Evolutionary conservation across 92 coral and sea anemone species (phyloP).

Genomic region (Palythoa grandis): DNA sequence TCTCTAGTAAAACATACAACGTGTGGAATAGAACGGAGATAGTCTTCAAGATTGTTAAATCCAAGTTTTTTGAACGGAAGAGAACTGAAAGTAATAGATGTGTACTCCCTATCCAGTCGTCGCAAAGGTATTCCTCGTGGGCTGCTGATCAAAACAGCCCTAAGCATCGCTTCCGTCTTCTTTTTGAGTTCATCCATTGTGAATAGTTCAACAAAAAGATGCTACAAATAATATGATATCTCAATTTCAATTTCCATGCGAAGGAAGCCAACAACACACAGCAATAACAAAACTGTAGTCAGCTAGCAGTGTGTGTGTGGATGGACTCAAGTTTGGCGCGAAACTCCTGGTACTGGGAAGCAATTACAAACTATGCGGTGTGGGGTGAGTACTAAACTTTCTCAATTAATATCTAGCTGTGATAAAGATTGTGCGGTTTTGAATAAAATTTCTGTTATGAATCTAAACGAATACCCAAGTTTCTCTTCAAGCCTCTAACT

Average conservation of each 20-base stretch:
- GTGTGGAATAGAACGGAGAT: conserved; percentile 76
- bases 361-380: background rate
- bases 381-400: background rate
- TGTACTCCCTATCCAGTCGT: conserved; percentile 76
- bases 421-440: background rate
- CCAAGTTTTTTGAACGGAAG: conserved; percentile 81
- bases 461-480: background rate
- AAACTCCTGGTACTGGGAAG: conserved; percentile 33
- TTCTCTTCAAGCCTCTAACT: background rate
- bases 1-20: conserved; percentile 78
- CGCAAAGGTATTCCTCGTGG: conserved; percentile 86
- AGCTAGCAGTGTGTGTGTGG: background rate
- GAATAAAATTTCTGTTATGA: background rate
- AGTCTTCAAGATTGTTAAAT: conserved; percentile 70
- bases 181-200: conserved; percentile 67
- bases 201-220: background rate
- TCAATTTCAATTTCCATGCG: background rate
- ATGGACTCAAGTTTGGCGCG: conserved; percentile 46
- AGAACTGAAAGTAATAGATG: conserved; percentile 63
- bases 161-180: conserved; percentile 87
- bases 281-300: no score
- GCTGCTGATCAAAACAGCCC: conserved; percentile 96
- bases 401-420: background rate
- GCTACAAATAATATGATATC: no score
- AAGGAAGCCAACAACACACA: background rate